Evolutionary conservation across 1,140 invertebrate genomes (phyloP).

Genomic region (Drosophila orena): DNA sequence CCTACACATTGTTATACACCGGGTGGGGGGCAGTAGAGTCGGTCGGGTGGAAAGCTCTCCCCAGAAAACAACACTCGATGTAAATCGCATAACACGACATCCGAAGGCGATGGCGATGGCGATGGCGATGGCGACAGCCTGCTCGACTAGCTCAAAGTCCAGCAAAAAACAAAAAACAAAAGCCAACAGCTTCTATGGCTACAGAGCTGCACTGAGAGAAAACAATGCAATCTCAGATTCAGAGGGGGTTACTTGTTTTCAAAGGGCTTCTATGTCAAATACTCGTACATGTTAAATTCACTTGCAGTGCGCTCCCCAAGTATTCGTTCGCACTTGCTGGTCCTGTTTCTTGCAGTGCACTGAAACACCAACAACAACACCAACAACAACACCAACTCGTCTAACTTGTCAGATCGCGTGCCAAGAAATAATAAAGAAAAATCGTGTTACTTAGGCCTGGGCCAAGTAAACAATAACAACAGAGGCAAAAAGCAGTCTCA

Average conservation of each 20-base stretch:
- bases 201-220: constrained; percentile 9
- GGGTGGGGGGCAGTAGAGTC: not conserved
- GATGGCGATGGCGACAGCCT: constrained; percentile 61
- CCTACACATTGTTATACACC: constrained; percentile 9
- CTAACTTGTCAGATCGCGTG: constrained; percentile 80
- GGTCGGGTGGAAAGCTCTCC: constrained; percentile 36
- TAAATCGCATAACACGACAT: constrained; percentile 76
- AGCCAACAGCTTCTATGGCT: constrained; percentile 26
- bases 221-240: too few species aligned
- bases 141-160: constrained; percentile 80
- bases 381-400: constrained; percentile 51
- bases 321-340: not conserved
- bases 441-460: constrained; percentile 74
- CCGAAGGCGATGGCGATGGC: constrained; percentile 38
- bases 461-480: constrained; percentile 21
- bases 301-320: too few species aligned
- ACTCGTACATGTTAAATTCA: too few species aligned
- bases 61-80: constrained; percentile 48
- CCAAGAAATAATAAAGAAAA: constrained; percentile 82
- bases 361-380: constrained; percentile 38
- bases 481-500: constrained; percentile 40
- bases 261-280: too few species aligned
- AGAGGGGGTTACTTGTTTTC: too few species aligned
- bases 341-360: constrained; percentile 1
- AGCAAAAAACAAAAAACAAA: constrained; percentile 44